Conservation (phyloP, 2,113 vertebrate genomes). For the Acinonyx jubatus region DNA sequence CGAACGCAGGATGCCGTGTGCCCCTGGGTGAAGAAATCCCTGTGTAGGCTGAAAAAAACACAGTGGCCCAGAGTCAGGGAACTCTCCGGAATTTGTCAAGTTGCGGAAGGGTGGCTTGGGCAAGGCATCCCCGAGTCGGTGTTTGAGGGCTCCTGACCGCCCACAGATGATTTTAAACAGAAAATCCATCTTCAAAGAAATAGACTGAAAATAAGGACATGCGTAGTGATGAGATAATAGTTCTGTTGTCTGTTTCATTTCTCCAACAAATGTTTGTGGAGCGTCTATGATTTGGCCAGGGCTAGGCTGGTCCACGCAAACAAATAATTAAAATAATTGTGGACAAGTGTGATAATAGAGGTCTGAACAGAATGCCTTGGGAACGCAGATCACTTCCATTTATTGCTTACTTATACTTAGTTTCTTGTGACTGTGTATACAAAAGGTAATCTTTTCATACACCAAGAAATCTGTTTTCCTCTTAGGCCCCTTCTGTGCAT, state of each 20-base stretch:
- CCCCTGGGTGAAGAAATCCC: not conserved
- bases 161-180: conserved; percentile 23
- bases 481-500: not conserved
- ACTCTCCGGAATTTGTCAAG: conserved; percentile 10
- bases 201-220: not conserved
- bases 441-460: conserved; percentile 31
- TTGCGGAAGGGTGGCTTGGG: not conserved
- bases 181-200: not conserved
- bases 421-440: not conserved
- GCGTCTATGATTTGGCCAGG: not conserved
- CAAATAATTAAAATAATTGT: conserved; percentile 58
- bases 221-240: not conserved
- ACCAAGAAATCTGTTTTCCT: not conserved
- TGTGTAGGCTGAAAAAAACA: not conserved
- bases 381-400: not conserved
- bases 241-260: not conserved
- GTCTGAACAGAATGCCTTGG: not conserved
- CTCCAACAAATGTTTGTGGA: conserved; percentile 60
- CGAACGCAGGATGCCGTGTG: accelerated
- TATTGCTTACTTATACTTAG: not conserved
- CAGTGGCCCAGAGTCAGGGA: not conserved
- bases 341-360: not conserved
- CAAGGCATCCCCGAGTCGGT: not conserved
- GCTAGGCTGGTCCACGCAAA: conserved; percentile 31
- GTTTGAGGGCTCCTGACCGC: not conserved